Conservation (phyloP, 2,888 invertebrate genomes). For the Orthosia gothica region DNA sequence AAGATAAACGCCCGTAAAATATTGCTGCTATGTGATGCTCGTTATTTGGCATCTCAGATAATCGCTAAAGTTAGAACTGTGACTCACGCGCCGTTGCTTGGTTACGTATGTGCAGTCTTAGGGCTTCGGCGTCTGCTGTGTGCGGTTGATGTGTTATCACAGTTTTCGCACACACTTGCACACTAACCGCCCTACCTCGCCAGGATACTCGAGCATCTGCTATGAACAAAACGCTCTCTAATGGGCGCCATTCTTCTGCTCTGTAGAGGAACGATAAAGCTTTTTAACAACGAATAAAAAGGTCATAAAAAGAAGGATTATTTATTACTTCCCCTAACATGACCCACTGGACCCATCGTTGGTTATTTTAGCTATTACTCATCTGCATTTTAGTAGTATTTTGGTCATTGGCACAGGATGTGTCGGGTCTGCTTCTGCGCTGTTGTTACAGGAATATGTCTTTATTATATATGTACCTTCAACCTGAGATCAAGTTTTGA, state of each 20-base stretch:
- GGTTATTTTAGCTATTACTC: too few species aligned
- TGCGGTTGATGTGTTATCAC: constrained; percentile 95
- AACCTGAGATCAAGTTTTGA: too few species aligned
- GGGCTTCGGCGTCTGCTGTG: constrained; percentile 91
- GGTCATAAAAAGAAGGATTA: too few species aligned
- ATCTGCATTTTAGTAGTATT: too few species aligned
- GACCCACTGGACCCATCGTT: too few species aligned
- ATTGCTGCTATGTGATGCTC: constrained; percentile 12
- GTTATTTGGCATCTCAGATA: background rate
- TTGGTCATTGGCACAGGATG: background rate
- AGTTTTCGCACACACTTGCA: constrained; percentile 90
- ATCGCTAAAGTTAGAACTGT: constrained; percentile 18
- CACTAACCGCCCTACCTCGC: constrained; percentile 89
- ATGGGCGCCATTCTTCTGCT: constrained; percentile 93
- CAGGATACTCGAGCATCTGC: constrained; percentile 93
- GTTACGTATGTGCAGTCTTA: constrained; percentile 90
- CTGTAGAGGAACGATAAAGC: constrained; percentile 72
- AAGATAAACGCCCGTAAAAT: constrained; percentile 4
- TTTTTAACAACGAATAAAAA: background rate
- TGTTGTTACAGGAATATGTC: background rate
- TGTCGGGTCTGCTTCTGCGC: background rate
- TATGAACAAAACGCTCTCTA: constrained; percentile 94
- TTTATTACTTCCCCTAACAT: too few species aligned
- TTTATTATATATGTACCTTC: background rate
- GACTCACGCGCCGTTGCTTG: constrained; percentile 82